Conservation (phyloP, 2,888 invertebrate species). For the Lycia hirtaria region DNA sequence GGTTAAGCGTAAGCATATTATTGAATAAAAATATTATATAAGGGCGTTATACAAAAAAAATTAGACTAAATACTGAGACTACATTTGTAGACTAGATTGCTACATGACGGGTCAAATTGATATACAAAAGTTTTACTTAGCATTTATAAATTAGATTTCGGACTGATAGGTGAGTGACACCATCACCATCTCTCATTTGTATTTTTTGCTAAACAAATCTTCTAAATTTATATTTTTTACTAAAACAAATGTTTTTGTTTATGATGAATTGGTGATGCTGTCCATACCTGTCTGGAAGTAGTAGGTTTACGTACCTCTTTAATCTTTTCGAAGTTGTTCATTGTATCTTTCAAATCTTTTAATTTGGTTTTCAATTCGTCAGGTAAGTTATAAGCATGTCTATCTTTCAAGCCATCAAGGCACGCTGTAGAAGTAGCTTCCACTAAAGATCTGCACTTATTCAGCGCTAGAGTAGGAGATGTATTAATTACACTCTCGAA, state of each 20-base stretch:
- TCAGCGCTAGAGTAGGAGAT: conserved; percentile 64
- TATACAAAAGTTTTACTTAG: no score
- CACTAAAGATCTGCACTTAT: conserved; percentile 64
- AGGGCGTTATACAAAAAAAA: no score
- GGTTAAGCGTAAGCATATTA: no score
- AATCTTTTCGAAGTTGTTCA: conserved; percentile 53
- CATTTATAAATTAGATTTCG: no score
- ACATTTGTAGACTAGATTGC: no score
- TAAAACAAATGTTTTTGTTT: no score
- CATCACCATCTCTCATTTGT: not conserved
- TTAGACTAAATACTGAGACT: no score
- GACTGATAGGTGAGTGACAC: no score
- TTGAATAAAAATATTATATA: no score
- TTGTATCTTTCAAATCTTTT: conserved; percentile 50
- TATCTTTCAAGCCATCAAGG: conserved; percentile 56
- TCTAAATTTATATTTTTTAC: no score
- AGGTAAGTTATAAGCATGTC: conserved; percentile 55
- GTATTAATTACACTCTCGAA: conserved; percentile 64
- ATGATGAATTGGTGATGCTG: not conserved
- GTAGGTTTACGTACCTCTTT: conserved; percentile 47
- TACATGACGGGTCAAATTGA: no score
- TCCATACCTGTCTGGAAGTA: not conserved
- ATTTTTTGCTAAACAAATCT: not conserved
- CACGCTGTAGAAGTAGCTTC: conserved; percentile 59
- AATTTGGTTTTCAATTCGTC: conserved; percentile 52